Evolutionary conservation across 2,797 vertebrate species (phyloP), one percentile per base, ranked within the genome.

Genomic region (Parambassis ranga): DNA sequence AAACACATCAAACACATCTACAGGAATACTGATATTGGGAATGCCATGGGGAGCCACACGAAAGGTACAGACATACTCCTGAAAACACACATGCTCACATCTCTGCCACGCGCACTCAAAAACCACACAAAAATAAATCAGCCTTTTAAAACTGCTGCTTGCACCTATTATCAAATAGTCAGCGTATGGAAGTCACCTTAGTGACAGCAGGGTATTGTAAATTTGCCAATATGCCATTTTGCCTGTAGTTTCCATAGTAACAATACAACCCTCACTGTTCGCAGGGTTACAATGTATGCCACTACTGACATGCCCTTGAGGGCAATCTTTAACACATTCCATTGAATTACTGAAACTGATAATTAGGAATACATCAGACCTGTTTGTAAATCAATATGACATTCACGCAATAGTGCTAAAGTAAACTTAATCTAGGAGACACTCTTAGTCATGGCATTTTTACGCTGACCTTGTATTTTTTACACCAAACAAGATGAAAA

Each of bases 21-120:
- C 88, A 89, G 82, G 91, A 92, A 91, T 91, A 90, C 89, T 90
- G 90, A 91, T 91, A 90, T 88, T 88, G 86, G 88, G 85, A 89
- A 89, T 88, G 84, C 86, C 87, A 46, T 66, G 38, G 87, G 88
- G 90, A 89, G 75, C 61, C 11, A 33, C 56, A 61, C 35, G 32
- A 75, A 80, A 76, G 72, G 73, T 65, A 77, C 78, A 85, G 63
- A 72, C 69, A 50, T 37, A 73, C 69, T 75, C 60, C 66, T 64
- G 62, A 66, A 88, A 76, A 86, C 64, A 84, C 82, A 85, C 70
- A 76, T 60, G 63, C 77, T 43, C 68, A 75, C 16, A 23, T 77
- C 46, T 65, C 38, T 60, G 63, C 71, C 50, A 46, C 4, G 27
- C 76, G 66, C 24, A 2, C 66, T 41, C 51, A 48, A 49, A 65